phyloP scores from a whole-genome alignment of 2,888 invertebrate species.

The Spatulosminthurus flaviceps region DNA sequence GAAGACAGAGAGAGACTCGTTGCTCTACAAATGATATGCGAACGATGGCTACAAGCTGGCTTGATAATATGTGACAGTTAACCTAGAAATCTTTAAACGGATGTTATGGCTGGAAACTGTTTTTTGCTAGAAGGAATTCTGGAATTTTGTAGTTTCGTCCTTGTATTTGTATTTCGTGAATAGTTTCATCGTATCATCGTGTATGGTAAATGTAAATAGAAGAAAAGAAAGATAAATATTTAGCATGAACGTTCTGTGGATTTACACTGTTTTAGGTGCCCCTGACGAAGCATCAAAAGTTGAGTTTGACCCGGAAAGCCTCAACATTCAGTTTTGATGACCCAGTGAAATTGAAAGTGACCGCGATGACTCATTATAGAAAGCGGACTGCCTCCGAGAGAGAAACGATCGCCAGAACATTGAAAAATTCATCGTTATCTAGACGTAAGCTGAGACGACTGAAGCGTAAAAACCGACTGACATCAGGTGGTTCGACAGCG shows the following conservation, averaged over 20 bases:
- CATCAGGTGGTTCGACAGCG: slow-evolving; percentile 51
- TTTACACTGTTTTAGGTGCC: slow-evolving; percentile 47
- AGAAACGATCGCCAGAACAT: slow-evolving; percentile 61
- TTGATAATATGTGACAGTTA: too few species aligned
- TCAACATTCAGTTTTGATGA: slow-evolving; percentile 90
- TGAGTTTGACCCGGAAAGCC: slow-evolving; percentile 90
- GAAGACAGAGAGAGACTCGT: too few species aligned
- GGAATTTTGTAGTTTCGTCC: too few species aligned
- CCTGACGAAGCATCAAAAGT: slow-evolving; percentile 68
- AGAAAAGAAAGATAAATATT: not conserved
- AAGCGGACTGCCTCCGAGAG: slow-evolving; percentile 62
- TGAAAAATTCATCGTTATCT: slow-evolving; percentile 61
- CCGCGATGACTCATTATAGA: slow-evolving; percentile 59
- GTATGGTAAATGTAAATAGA: too few species aligned
- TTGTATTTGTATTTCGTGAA: too few species aligned
- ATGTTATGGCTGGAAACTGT: too few species aligned
- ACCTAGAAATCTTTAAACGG: too few species aligned
- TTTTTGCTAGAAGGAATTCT: too few species aligned
- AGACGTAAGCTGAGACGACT: slow-evolving; percentile 63
- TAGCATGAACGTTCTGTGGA: too few species aligned
- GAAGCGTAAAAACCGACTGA: slow-evolving; percentile 60
- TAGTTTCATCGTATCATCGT: too few species aligned
- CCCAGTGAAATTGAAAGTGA: slow-evolving; percentile 59
- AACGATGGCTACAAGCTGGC: too few species aligned
- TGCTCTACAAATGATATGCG: too few species aligned